Evolutionary conservation across 2,113 vertebrate genomes (phyloP).

Genomic region (Pelecanus crispus): DNA sequence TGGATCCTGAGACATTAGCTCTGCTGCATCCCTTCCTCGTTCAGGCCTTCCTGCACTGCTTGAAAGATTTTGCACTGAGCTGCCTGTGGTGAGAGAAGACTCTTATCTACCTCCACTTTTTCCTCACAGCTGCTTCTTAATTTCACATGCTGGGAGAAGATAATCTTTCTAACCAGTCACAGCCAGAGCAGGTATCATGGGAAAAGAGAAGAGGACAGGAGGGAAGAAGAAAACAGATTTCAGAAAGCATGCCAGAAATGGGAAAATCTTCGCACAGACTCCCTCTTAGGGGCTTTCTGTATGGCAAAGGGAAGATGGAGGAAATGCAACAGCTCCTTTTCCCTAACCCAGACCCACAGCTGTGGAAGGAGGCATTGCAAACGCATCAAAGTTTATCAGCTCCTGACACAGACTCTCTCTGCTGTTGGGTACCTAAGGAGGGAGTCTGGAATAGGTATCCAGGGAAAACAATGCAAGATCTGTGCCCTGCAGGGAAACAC

Average conservation of each 20-base stretch:
- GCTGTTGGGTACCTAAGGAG: background rate
- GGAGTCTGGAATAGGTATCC: background rate
- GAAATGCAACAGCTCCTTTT: background rate
- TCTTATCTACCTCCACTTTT: background rate
- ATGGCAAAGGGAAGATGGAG: background rate
- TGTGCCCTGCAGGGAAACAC: background rate
- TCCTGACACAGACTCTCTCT: background rate
- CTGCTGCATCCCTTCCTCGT: background rate
- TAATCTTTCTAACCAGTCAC: background rate
- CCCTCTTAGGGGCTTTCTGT: background rate
- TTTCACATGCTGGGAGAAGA: background rate
- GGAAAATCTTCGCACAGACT: background rate
- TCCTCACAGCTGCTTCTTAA: background rate
- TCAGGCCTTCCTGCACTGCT: background rate
- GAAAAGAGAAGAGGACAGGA: background rate
- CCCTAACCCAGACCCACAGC: background rate
- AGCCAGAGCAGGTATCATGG: background rate
- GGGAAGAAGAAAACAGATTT: background rate
- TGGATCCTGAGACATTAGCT: background rate
- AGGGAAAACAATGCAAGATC: fast-evolving
- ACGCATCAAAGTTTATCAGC: background rate
- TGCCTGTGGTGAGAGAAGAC: background rate
- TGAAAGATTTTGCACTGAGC: background rate
- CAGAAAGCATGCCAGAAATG: background rate
- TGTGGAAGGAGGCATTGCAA: background rate